These are phyloP conservation scores for Psylliodes chrysocephalus DNA, from an alignment of 2,888 invertebrate species.

Conservation along the genomic window DNA sequence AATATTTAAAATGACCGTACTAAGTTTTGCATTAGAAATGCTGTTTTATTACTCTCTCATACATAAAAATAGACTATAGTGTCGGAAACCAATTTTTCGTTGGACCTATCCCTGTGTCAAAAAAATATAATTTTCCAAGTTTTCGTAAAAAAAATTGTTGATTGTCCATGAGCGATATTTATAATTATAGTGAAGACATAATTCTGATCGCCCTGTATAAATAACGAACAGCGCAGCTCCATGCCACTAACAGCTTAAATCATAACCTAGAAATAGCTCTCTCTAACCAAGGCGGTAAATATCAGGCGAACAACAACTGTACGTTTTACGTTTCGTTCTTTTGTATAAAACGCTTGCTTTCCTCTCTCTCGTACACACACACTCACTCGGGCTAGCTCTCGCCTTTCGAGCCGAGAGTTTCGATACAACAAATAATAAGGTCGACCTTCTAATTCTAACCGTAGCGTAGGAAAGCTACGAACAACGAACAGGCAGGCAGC, in stretches of 20 bases:
- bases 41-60: too few relatives aligned
- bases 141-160: too few relatives aligned
- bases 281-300: constrained; percentile 20
- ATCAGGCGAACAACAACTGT: neutral
- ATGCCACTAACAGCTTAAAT: constrained; percentile 30
- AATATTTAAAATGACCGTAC: too few relatives aligned
- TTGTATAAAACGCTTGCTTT: too few relatives aligned
- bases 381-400: constrained; percentile 15
- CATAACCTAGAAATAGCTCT: constrained; percentile 35
- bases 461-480: constrained; percentile 40
- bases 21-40: too few relatives aligned
- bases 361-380: too few relatives aligned
- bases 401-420: constrained; percentile 31
- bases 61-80: too few relatives aligned
- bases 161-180: too few relatives aligned
- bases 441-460: constrained; percentile 41
- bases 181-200: too few relatives aligned
- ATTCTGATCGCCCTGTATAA: neutral
- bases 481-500: constrained; percentile 7
- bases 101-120: too few relatives aligned
- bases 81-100: too few relatives aligned
- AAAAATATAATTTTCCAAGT: too few relatives aligned
- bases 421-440: constrained; percentile 33
- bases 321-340: neutral
- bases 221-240: constrained; percentile 15